Conservation (phyloP, 1,140 invertebrate genomes). For the Thaumatotibia leucotreta region DNA sequence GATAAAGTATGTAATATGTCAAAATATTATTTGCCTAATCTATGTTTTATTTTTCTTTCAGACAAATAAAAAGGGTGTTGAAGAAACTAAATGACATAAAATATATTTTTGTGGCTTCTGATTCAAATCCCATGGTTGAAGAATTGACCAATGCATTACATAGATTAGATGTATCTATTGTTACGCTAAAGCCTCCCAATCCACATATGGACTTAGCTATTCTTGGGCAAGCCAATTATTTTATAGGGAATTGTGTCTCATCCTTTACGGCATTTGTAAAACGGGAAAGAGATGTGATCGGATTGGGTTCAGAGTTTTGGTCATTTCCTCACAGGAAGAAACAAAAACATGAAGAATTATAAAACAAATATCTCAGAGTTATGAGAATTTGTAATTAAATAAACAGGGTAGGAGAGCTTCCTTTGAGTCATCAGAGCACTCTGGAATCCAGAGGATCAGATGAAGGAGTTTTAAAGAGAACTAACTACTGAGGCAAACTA, state of each 20-base stretch:
- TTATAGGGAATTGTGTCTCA: constrained; percentile 98
- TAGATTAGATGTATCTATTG: constrained; percentile 83
- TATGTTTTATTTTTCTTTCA: constrained; percentile 71
- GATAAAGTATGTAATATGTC: no score
- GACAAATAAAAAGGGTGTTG: constrained; percentile 78
- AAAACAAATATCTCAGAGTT: no score
- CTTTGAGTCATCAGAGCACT: no score
- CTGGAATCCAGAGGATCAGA: no score
- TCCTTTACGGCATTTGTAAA: constrained; percentile 97
- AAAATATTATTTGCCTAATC: no score
- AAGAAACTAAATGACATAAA: constrained; percentile 78
- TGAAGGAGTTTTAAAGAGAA: no score
- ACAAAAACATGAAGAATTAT: constrained; percentile 77
- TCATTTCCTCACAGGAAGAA: constrained; percentile 84
- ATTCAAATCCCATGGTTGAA: constrained; percentile 91
- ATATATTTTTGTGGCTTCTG: constrained; percentile 94
- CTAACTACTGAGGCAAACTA: no score
- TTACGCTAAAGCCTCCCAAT: constrained; percentile 80
- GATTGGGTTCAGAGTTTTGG: constrained; percentile 93
- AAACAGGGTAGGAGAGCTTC: no score
- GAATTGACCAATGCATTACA: constrained; percentile 87
- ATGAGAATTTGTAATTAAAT: no score
- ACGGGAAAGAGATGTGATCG: constrained; percentile 89
- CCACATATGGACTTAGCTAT: constrained; percentile 95
- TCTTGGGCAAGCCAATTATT: constrained; percentile 92